Conservation (phyloP, 2,113 vertebrate genomes). For the Hippopotamus amphibius region DNA sequence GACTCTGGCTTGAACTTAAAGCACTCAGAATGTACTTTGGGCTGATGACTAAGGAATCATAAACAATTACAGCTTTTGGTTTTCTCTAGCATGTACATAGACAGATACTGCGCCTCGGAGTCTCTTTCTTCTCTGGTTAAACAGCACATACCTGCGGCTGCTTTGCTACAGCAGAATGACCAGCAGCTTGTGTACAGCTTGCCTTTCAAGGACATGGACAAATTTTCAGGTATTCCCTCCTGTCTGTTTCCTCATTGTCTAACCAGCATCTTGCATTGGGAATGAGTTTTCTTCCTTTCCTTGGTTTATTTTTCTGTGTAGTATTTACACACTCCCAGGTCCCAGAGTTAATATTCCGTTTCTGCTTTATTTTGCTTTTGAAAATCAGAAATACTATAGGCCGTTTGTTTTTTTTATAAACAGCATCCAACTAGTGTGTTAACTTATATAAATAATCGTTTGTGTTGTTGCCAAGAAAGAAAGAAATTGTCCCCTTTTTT, state of each 20-base stretch:
- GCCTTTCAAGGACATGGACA: slow-evolving; percentile 95
- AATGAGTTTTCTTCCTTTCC: slow-evolving; percentile 2
- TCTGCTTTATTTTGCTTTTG: slow-evolving; percentile 37
- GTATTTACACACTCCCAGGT: background rate
- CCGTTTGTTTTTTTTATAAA: background rate
- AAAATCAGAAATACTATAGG: background rate
- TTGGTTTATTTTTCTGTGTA: background rate
- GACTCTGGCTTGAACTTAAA: background rate
- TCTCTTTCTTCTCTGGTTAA: slow-evolving; percentile 90
- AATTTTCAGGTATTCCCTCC: slow-evolving; percentile 91
- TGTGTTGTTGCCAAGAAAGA: slow-evolving; percentile 50
- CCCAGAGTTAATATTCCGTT: background rate
- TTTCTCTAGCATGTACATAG: slow-evolving; percentile 92
- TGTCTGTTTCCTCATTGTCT: background rate
- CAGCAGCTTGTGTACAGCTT: slow-evolving; percentile 94
- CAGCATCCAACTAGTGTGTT: background rate
- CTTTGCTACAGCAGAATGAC: slow-evolving; percentile 91
- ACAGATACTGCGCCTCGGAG: slow-evolving; percentile 89
- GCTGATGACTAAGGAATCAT: background rate
- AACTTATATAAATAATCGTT: background rate
- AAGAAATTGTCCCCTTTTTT: background rate
- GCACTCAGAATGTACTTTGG: background rate
- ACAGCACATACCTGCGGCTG: slow-evolving; percentile 91
- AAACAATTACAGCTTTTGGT: background rate
- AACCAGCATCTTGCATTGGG: background rate